Conservation (phyloP, 2,797 vertebrate species). For the Sebastes trivittatus region DNA sequence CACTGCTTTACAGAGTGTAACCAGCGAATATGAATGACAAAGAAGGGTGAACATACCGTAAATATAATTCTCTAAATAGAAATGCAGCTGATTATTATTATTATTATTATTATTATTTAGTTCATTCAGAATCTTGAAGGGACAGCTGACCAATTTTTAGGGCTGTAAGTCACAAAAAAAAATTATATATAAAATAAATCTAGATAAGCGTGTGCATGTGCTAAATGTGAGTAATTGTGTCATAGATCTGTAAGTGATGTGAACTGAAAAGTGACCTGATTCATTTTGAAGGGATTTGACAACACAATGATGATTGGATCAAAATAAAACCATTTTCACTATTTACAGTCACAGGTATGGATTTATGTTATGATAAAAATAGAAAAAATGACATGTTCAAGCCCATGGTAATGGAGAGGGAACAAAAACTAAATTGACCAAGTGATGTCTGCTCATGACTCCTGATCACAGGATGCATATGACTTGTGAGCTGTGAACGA, state of each 20-base stretch:
- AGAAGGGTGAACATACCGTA: background rate
- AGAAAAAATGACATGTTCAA: background rate
- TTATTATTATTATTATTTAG: no score
- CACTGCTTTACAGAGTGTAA: no score
- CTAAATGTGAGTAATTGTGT: background rate
- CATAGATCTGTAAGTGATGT: background rate
- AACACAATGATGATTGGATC: background rate
- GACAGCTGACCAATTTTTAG: no score
- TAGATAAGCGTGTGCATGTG: background rate
- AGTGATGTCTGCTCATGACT: background rate
- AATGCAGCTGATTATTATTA: background rate
- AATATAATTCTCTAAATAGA: background rate
- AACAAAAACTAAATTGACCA: no score
- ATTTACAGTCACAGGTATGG: background rate
- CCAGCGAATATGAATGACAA: background rate
- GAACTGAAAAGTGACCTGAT: background rate
- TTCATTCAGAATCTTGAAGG: background rate
- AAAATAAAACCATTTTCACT: background rate
- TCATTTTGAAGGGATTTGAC: background rate
- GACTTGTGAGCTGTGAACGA: background rate
- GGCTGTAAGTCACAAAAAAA: no score
- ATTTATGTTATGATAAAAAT: background rate
- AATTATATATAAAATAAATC: no score
- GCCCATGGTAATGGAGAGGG: background rate
- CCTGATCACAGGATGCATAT: background rate